phyloP scores from a whole-genome alignment of 2,797 vertebrate species.

The Molossus alvarezi region DNA sequence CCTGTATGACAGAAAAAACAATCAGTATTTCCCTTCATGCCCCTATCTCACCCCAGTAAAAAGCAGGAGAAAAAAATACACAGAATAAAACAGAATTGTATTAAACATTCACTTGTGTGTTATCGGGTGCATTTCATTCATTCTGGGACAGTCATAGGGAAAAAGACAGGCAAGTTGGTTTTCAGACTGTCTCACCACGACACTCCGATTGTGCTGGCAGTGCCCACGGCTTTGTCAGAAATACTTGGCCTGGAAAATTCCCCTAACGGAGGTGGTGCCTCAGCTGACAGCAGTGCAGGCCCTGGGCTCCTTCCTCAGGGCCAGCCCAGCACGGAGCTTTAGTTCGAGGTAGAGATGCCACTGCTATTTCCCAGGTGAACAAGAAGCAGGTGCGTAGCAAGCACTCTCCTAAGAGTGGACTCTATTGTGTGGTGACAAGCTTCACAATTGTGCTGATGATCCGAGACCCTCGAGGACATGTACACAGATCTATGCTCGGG shows the following conservation, averaged over 20 bases:
- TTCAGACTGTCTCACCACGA: background rate
- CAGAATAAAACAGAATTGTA: constrained; percentile 57
- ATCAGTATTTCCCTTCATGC: constrained; percentile 65
- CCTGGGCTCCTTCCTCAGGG: background rate
- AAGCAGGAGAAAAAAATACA: constrained; percentile 61
- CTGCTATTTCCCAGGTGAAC: background rate
- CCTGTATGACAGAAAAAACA: constrained; percentile 52
- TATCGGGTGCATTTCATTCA: constrained; percentile 63
- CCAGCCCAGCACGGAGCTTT: background rate
- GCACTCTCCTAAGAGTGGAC: background rate
- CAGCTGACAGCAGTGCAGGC: background rate
- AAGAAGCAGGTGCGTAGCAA: background rate
- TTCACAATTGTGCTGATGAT: constrained; percentile 98
- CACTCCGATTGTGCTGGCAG: constrained; percentile 69
- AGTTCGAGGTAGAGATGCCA: constrained; percentile 67
- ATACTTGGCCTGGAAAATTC: background rate
- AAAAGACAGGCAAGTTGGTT: constrained; percentile 32
- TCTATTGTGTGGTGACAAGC: constrained; percentile 96
- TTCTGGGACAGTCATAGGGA: constrained; percentile 24
- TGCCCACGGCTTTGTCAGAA: background rate
- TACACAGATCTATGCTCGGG: constrained; percentile 96
- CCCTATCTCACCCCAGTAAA: constrained; percentile 46
- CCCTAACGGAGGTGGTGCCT: background rate
- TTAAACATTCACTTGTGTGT: constrained; percentile 74
- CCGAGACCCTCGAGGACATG: constrained; percentile 96